These are phyloP conservation scores for Eulemur mongoz DNA, from an alignment of 2,797 vertebrate genomes.

Conservation along the genomic window DNA sequence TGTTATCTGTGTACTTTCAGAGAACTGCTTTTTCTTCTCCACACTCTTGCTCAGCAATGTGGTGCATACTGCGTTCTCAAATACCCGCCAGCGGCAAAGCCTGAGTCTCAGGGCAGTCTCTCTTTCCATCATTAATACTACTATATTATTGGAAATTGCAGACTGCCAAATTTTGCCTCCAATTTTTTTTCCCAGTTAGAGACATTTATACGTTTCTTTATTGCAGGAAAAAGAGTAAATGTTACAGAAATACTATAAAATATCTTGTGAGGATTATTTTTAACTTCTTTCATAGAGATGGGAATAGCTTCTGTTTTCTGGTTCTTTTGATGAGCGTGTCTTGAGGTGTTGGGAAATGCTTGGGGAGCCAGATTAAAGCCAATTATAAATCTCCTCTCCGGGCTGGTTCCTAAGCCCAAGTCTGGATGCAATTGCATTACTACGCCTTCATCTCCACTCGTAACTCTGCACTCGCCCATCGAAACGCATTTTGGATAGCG, in stretches of 20 bases:
- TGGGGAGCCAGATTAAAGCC: not conserved
- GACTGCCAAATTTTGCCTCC: constrained; percentile 12
- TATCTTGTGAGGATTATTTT: not conserved
- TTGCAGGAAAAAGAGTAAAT: not conserved
- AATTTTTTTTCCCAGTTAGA: not conserved
- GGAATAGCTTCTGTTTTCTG: not conserved
- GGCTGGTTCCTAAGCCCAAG: not conserved
- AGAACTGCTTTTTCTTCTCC: not conserved
- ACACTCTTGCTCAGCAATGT: not conserved
- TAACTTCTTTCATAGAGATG: not conserved
- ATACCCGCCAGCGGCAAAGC: no score
- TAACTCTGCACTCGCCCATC: not conserved
- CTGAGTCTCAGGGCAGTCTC: no score
- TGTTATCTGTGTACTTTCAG: not conserved
- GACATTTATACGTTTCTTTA: not conserved
- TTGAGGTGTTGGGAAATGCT: not conserved
- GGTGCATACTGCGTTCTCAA: not conserved
- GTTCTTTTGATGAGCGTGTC: not conserved
- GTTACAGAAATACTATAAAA: not conserved
- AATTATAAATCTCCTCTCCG: not conserved
- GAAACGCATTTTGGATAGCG: not conserved
- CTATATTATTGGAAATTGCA: not conserved
- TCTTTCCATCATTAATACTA: not conserved
- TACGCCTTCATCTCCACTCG: not conserved
- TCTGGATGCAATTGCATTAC: not conserved